These are phyloP conservation scores for Acrocyrtus sp. DNA, from an alignment of 2,888 invertebrate species.

Conservation along the genomic window DNA sequence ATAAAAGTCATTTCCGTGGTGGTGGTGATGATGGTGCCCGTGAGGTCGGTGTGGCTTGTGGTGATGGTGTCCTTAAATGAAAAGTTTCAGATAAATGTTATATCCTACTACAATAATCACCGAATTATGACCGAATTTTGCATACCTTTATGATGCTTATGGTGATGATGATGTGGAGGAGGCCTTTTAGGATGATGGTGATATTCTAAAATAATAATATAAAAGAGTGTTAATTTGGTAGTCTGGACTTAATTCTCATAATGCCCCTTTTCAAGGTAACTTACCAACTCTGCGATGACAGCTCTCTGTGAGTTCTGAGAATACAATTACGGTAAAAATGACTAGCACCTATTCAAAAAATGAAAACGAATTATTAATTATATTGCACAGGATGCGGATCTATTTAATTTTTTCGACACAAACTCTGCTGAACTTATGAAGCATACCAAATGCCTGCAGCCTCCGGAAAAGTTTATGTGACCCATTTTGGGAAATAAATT, in stretches of 20 bases:
- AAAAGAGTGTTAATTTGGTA: no score
- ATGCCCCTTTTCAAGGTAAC: background rate
- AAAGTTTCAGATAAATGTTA: no score
- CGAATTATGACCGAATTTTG: background rate
- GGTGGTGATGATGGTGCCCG: no score
- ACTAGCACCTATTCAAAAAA: slow-evolving; percentile 39
- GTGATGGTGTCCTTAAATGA: no score
- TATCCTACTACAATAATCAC: no score
- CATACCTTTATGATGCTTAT: slow-evolving; percentile 29
- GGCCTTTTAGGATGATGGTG: slow-evolving; percentile 36
- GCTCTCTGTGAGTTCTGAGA: slow-evolving; percentile 23
- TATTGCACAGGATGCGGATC: no score
- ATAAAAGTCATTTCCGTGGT: no score
- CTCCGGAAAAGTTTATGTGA: background rate
- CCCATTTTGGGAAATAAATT: no score
- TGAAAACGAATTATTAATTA: no score
- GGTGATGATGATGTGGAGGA: slow-evolving; percentile 2
- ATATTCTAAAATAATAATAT: slow-evolving; percentile 38
- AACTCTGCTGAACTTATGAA: background rate
- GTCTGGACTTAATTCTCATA: no score
- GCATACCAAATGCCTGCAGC: background rate
- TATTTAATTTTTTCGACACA: no score
- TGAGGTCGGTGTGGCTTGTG: no score
- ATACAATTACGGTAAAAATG: slow-evolving; percentile 19
- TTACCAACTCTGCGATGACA: slow-evolving; percentile 51